phyloP scores from a whole-genome alignment of 1,140 invertebrate genomes.

The Cryptotermes secundus region DNA sequence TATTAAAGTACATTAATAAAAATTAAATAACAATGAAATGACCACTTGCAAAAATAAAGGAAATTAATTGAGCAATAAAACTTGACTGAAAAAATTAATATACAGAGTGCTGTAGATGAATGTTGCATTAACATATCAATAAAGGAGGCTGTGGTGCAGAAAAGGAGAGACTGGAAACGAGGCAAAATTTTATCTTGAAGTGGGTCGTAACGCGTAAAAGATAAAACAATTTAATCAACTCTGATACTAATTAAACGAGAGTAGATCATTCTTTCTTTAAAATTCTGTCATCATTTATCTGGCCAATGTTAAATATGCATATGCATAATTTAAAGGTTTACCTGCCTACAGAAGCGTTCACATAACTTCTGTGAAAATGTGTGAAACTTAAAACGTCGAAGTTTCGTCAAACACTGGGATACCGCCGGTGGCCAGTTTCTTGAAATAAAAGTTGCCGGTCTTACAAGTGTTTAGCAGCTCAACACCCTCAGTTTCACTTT shows the following conservation, averaged over 20 bases:
- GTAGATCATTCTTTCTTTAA: neutral
- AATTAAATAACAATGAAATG: neutral
- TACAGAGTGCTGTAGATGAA: neutral
- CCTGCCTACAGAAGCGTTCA: too few relatives aligned
- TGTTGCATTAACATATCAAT: slow-evolving; percentile 4
- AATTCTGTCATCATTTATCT: neutral
- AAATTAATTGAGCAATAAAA: neutral
- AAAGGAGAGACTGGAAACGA: neutral
- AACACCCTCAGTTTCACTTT: too few relatives aligned
- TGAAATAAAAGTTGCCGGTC: too few relatives aligned
- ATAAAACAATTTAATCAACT: neutral
- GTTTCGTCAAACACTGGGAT: too few relatives aligned
- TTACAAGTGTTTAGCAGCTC: too few relatives aligned
- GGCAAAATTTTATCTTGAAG: neutral
- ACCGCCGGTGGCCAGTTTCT: too few relatives aligned
- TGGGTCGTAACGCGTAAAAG: neutral
- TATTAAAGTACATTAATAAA: too few relatives aligned
- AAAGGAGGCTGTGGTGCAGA: neutral
- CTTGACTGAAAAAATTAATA: neutral
- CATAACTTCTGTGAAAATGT: too few relatives aligned
- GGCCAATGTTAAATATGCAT: neutral
- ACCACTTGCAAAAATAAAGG: neutral
- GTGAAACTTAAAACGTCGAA: too few relatives aligned
- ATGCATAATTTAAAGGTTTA: too few relatives aligned
- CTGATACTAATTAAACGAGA: neutral